Evolutionary conservation across 2,113 vertebrate genomes (phyloP).

Genomic region (Python bivittatus): DNA sequence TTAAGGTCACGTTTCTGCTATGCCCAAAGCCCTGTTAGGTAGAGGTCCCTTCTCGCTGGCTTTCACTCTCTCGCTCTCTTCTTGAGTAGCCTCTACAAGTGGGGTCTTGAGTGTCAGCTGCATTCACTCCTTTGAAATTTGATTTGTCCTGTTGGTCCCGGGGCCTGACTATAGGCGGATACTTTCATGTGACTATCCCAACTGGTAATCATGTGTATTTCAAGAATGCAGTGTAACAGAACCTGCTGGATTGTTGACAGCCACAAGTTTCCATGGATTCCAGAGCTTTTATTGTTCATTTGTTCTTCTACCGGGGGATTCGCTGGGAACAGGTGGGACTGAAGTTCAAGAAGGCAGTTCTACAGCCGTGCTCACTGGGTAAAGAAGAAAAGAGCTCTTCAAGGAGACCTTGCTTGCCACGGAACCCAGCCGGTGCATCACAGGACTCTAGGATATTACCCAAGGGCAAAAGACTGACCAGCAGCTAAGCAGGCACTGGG

Average conservation of each 20-base stretch:
- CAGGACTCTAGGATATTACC: constrained; percentile 40
- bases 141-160: constrained; percentile 56
- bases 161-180: constrained; percentile 55
- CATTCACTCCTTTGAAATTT: constrained; percentile 68
- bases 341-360: constrained; percentile 11
- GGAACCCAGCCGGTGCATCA: constrained; percentile 15
- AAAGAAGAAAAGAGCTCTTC: constrained; percentile 39
- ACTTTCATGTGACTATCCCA: constrained; percentile 50
- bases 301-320: constrained; percentile 2
- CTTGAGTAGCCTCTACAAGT: constrained; percentile 57
- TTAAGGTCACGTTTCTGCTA: neutral
- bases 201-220: constrained; percentile 55
- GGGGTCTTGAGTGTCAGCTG: constrained; percentile 61
- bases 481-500: constrained; percentile 63
- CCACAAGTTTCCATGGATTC: constrained; percentile 58
- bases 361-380: neutral
- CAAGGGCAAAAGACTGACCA: constrained; percentile 68
- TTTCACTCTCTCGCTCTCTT: constrained; percentile 15
- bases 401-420: constrained; percentile 32
- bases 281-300: constrained; percentile 21
- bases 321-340: constrained; percentile 26
- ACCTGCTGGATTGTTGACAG: constrained; percentile 64
- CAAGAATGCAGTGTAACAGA: constrained; percentile 63
- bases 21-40: constrained; percentile 34
- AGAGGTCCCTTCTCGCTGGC: constrained; percentile 35